phyloP scores from a whole-genome alignment of 2,888 invertebrate species.

The Ditylenchus weischeri region DNA sequence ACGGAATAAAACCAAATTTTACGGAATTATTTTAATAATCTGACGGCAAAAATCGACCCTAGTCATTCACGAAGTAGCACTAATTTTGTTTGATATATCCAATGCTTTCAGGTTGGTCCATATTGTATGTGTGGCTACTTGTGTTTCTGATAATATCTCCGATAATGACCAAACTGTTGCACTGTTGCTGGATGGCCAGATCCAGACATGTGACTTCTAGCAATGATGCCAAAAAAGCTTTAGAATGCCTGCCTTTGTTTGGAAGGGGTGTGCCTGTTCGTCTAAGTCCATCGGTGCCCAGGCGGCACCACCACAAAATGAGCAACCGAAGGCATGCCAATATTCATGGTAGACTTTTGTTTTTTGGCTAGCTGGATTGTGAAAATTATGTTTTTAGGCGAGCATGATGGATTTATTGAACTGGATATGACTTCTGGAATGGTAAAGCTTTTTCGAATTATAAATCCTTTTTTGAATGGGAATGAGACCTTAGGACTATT shows the following conservation, averaged over 20 bases:
- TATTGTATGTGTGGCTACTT: conserved; percentile 3
- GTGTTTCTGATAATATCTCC: background rate
- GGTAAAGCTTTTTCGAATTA: background rate
- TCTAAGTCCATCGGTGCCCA: conserved; percentile 4
- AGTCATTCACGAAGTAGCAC: too few relatives aligned
- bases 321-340: too few relatives aligned
- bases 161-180: background rate
- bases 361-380: too few relatives aligned
- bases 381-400: background rate
- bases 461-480: too few relatives aligned
- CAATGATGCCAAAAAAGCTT: background rate
- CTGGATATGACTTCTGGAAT: conserved; percentile 3
- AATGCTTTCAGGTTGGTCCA: background rate
- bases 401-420: conserved; percentile 4
- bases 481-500: too few relatives aligned
- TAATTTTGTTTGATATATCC: too few relatives aligned
- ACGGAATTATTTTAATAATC: too few relatives aligned
- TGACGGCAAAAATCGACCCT: too few relatives aligned
- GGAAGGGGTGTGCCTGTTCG: background rate
- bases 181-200: conserved; percentile 3
- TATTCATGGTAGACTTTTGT: too few relatives aligned
- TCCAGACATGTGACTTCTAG: background rate
- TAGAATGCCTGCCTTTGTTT: conserved; percentile 1
- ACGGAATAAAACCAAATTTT: too few relatives aligned
- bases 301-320: background rate